Evolutionary conservation across 2,797 vertebrate species (phyloP), one percentile per base, ranked within the genome.

Genomic region (Sebastes cheni): DNA sequence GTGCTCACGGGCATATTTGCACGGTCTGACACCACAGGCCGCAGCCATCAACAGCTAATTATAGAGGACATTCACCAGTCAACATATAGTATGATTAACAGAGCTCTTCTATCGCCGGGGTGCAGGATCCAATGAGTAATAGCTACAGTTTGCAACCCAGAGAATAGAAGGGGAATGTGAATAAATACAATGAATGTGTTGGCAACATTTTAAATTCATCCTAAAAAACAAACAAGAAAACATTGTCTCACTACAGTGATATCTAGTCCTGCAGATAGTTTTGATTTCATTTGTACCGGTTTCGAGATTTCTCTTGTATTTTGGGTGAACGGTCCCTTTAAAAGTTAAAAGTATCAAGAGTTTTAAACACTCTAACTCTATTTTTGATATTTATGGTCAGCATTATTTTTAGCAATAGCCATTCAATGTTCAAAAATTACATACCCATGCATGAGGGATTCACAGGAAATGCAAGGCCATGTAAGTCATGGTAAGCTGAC

Each of bases 31-130:
- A 46, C 36, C 58, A 10, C 46, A 25, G 42, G 72, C 62, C 59
- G 72, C 75, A 76, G 64, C 78, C 36, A 42, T 79, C 77, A 77
- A 29, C 79, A 29, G 72, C 68, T 81, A 86, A 90, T 89, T 88
- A 84, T 52, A 64, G 50, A 71, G 79, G 67, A 86, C 39, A 70
- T 67, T 66, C 34, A 77, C 42, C 52, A 71, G 77, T 76, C 79
- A 39, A 56, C 50, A 56, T 12, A 29, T 69, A 84, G 58, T 32
- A n/a, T 39, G 74, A 90, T 73, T 73, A 79, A 77, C 34, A 12
- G 34, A 10, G 39, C 56, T 69, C 8, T 2, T 84, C 42, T 72
- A 65, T 79, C 54, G 0, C 30, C 29, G 6, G 2, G 46, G 4
- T n/a, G 78, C 77, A 82, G 55, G 27, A 74, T 22, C 67, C 12